Base-by-base conservation (phyloP, 2,888 invertebrate species). In the Drosophila koepferae region DNA sequence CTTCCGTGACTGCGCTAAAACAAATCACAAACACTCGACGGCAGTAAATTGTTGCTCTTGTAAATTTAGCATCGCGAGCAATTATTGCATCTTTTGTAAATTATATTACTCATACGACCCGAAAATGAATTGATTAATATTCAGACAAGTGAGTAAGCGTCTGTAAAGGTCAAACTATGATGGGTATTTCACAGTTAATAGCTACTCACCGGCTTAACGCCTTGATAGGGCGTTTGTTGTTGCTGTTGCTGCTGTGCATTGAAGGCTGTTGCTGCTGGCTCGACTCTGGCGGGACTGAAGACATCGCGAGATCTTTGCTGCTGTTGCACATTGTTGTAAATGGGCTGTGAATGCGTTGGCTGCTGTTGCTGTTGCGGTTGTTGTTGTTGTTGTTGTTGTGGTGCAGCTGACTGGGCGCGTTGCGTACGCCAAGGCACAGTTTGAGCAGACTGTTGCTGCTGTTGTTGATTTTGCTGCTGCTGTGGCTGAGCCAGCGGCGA, bases 381-480 rank as follows among this genome's bases (percentile, higher is more conserved):
- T 51, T 79, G 84, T 81, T 74, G 75, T 43, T 72, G 82, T 44
- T 72, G 82, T 46, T 81, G 81, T 55, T 81, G 81, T 28, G 68
- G 77, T 63, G 80, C 72, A 41, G 79, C 81, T 34, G 83, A 58
- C 54, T 81, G 86, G 62, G 82, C 81, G 56, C 91, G 92, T 72
- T 92, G 92, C 44, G 90, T 90, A 56, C 92, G 92, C 92, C 92
- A 91, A 54, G 92, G 86, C 78, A 92, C 90, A 70, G 90, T 59
- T 74, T 89, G 80, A 62, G 82, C 62, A 69, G 74, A 72, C 63
- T 75, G 73, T 56, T 77, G 80, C 34, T 92, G 89, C n/a, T 81
- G 82, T 41, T 72, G 70, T 59, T 83, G 86, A 43, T 73, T 67
- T 56, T 86, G 86, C 55, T 77, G 80, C 31, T 91, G 89, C 23